Percentiles rank a stretch among this genome's conserved stretches.
Conservation (phyloP, 2,797 vertebrate species). For the Sciurus vulgaris region DNA sequence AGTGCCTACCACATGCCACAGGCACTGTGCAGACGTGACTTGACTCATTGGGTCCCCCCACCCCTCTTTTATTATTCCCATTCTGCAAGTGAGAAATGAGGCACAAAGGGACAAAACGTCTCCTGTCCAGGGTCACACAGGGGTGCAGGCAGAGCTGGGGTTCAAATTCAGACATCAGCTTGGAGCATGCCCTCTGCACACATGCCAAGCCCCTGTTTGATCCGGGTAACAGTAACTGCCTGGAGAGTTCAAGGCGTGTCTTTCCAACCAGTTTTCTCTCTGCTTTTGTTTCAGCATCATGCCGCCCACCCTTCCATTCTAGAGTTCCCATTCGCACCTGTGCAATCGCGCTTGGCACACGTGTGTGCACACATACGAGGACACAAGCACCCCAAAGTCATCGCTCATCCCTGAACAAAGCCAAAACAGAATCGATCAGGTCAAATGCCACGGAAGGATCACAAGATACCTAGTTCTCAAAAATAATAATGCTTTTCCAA, state of each 20-base stretch:
- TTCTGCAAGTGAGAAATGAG: constrained; percentile 17
- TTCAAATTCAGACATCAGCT: not conserved
- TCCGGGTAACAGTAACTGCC: not conserved
- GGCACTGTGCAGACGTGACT: not conserved
- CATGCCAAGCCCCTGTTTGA: not conserved
- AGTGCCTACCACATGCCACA: not conserved
- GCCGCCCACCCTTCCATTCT: not conserved
- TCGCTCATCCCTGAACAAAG: not conserved
- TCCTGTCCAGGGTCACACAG: accelerated
- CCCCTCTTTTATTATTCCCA: not conserved
- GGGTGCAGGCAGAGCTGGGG: not conserved
- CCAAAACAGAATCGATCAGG: not conserved
- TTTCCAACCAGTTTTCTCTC: not conserved
- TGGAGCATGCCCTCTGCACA: accelerated
- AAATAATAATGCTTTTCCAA: constrained; percentile 62
- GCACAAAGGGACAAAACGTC: not conserved
- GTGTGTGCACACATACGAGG: too few species aligned
- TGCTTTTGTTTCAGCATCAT: accelerated
- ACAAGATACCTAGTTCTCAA: constrained; percentile 48
- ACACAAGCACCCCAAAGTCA: not conserved
- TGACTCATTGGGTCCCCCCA: not conserved
- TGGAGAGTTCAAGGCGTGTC: accelerated
- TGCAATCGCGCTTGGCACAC: accelerated
- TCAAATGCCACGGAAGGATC: constrained; percentile 45
- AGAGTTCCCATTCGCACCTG: not conserved